These are phyloP conservation scores for Drosophila rubida DNA, from an alignment of 2,888 invertebrate species.

Conservation along the genomic window DNA sequence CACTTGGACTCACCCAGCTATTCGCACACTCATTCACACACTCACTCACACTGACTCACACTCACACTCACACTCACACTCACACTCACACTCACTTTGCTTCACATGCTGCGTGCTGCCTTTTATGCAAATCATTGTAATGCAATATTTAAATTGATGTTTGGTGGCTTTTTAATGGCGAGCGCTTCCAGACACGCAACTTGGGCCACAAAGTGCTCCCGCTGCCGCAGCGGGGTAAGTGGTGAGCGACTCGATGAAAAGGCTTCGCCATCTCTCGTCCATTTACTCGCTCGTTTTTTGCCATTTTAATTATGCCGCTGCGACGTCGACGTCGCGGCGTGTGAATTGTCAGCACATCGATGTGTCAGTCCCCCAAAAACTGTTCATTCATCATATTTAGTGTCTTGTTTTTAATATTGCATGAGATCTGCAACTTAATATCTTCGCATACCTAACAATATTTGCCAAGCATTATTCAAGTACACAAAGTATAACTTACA, in stretches of 20 bases:
- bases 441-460: no score
- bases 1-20: slow-evolving; percentile 33
- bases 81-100: slow-evolving; percentile 11
- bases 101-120: slow-evolving; percentile 50
- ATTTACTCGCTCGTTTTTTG: slow-evolving; percentile 9
- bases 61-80: slow-evolving; percentile 22
- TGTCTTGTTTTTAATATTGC: no score
- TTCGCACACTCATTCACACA: slow-evolving; percentile 19
- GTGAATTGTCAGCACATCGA: slow-evolving; percentile 34
- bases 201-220: slow-evolving; percentile 40
- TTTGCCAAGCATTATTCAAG: no score
- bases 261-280: slow-evolving; percentile 2
- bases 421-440: no score
- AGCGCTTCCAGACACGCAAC: slow-evolving; percentile 57
- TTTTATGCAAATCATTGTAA: slow-evolving; percentile 79
- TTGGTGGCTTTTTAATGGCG: slow-evolving; percentile 73
- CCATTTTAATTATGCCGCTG: slow-evolving; percentile 52
- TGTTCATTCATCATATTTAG: no score
- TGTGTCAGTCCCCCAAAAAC: no score
- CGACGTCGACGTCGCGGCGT: slow-evolving; percentile 22
- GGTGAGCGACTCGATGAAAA: slow-evolving; percentile 18
- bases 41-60: slow-evolving; percentile 10
- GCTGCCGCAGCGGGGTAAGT: slow-evolving; percentile 27
- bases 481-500: no score
- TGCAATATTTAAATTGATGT: slow-evolving; percentile 81